phyloP scores from a whole-genome alignment of 2,797 vertebrate species.

The Sphaeramia orbicularis region DNA sequence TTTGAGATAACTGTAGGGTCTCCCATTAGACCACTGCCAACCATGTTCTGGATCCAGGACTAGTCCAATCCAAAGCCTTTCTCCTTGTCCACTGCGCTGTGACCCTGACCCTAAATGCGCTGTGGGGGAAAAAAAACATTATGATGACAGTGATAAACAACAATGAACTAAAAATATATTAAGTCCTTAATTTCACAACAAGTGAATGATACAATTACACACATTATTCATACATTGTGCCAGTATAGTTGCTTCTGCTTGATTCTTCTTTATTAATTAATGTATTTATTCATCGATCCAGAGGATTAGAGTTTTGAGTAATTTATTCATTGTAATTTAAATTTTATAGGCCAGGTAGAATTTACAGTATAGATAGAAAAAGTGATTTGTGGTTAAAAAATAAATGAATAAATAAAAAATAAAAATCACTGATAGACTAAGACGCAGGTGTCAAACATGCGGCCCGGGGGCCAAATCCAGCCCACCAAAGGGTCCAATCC shows the following conservation, averaged over 20 bases:
- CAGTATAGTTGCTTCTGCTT: not conserved
- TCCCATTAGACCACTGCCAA: slow-evolving; percentile 91
- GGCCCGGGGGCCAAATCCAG: too few relatives aligned
- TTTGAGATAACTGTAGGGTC: slow-evolving; percentile 91
- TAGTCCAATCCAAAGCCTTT: slow-evolving; percentile 90
- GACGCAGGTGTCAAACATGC: too few relatives aligned
- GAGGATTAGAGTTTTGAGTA: not conserved
- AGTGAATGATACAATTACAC: too few relatives aligned
- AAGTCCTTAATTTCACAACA: too few relatives aligned
- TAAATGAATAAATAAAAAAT: too few relatives aligned
- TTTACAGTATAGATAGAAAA: not conserved
- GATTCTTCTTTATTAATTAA: not conserved
- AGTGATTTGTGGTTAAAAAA: not conserved
- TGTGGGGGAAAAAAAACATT: not conserved
- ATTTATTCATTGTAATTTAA: too few relatives aligned
- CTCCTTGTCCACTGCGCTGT: slow-evolving; percentile 15
- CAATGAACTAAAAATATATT: too few relatives aligned
- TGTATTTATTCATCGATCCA: not conserved
- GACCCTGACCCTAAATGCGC: not conserved
- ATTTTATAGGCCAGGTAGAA: too few relatives aligned
- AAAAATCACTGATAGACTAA: not conserved
- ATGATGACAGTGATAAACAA: not conserved
- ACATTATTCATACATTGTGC: too few relatives aligned
- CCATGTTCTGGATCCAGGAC: slow-evolving; percentile 87
- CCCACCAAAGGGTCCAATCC: too few relatives aligned